Evolutionary conservation across 2,113 vertebrate species (phyloP).

Genomic region (Pterocles burchelli): DNA sequence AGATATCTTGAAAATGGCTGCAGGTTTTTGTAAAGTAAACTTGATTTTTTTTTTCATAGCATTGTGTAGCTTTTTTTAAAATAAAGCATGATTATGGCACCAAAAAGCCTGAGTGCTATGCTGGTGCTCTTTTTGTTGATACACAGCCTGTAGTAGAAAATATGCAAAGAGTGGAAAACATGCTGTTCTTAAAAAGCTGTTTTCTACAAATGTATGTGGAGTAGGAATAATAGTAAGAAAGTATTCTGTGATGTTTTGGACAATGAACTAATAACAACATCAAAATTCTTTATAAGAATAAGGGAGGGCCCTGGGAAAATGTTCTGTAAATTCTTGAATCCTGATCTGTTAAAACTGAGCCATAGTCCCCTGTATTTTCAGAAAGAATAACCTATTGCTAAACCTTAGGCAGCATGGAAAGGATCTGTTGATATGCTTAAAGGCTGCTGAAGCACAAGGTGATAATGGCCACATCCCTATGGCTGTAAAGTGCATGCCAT

Average conservation of each 20-base stretch:
- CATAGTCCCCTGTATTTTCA: not conserved
- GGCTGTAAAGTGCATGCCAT: not conserved
- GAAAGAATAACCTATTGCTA: not conserved
- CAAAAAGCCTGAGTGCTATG: not conserved
- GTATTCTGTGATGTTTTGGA: not conserved
- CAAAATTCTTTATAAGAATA: not conserved
- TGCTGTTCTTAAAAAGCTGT: not conserved
- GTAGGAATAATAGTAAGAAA: not conserved
- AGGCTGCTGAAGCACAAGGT: not conserved
- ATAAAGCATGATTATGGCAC: constrained; percentile 65
- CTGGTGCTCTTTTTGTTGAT: constrained; percentile 3
- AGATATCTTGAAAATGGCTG: constrained; percentile 9
- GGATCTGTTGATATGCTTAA: not conserved
- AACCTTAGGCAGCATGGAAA: not conserved
- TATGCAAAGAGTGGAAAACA: not conserved
- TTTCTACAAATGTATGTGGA: not conserved
- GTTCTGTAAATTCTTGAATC: not conserved
- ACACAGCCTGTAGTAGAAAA: not conserved
- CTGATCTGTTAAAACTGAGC: not conserved
- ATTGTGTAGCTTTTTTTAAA: constrained; percentile 26
- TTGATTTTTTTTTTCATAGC: constrained; percentile 22
- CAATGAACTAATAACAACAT: not conserved
- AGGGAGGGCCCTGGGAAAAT: not conserved
- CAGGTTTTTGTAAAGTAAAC: constrained; percentile 42
- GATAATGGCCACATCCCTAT: not conserved